Evolutionary conservation across 2,888 invertebrate species (phyloP), one percentile per base, ranked within the genome.

Genomic region (Pachycephus smyrnensis): DNA sequence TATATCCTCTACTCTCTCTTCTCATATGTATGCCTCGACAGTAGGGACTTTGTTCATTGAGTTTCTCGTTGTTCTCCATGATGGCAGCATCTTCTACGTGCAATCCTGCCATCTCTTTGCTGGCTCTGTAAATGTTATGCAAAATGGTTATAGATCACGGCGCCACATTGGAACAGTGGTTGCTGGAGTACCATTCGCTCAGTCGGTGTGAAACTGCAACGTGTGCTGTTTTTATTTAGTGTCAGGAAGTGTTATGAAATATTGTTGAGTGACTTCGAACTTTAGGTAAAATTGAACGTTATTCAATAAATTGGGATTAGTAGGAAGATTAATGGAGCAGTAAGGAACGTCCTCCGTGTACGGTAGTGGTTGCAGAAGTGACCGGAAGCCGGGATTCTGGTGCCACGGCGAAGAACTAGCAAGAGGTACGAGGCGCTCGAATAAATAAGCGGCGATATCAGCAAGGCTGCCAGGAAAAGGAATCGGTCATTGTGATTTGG

Each of bases 311-410:
- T 55, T 55, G 55, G 23, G 55, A 55, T 55, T 55, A 55, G 9
- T 23, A 55, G 23, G 23, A 55, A 55, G 23, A 9, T 23, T 55
- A 55, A 23, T 55, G 1, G 40, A 4, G 2, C 23, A 55, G 9
- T 55, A 23, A 55, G 23, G 23, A 55, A 55, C 55, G 23, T 55
- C 55, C 55, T 55, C 55, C 23, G 55, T 23, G 55, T 55, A 55
- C 55, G 23, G 23, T 23, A 55, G 23, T 55, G 55, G 55, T 23
- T 55, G 55, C 23, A 6, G 55, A 55, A 76, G 76, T 73, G 76
- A 79, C 76, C 76, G 78, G 76, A 79, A 79, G 73, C 76, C 68
- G 68, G 9, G 37, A 33, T 75, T 73, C 78, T 79, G 78, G 36
- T 77, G 76, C 73, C 76, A 79, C 78, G 78, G 76, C 76, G 32